Evolutionary conservation across 1,140 invertebrate species (phyloP), one percentile per base, ranked within the genome.

Genomic region (Parapsyche elsis): DNA sequence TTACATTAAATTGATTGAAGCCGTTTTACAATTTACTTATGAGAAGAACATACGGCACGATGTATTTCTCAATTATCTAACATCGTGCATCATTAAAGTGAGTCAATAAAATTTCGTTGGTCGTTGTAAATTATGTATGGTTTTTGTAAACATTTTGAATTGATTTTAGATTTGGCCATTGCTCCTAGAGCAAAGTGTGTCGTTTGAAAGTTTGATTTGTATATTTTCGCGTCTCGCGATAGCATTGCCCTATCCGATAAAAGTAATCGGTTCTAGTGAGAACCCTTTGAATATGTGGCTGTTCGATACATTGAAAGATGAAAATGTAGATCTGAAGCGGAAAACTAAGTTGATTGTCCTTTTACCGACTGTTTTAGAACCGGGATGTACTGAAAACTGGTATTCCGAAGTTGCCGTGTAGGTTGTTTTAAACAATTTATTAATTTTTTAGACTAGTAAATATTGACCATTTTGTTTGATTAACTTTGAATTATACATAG

Each of bases 91-190:
- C 9, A 64, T 16, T 26, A 44, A 46, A 14, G 73, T 75, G 26
- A 64, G 23, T 64, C n/a, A n/a, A n/a, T n/a, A n/a, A n/a, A n/a
- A 64, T 67, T 77, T 44, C 9, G 4, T 59, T 76, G 4, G 26
- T 59, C 2, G 45, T 1, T 71, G 19, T 53, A 16, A 24, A 75
- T 75, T 49, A 23, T n/a, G 4, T 53, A 49, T 53, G 10, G 21
- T 75, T 75, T 49, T 7, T 21, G 2, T 61, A 21, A 26, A 10
- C 14, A n/a, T 76, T 30, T 59, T 59, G 30, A 23, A 57, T 73
- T 77, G 7, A 59, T 74, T 82, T 38, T 19, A 83, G 81, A 10
- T 79, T 0, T 83, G 81, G 81, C 76, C 79, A 9, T 30, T 57
- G 2, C 73, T 82, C 12, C 14, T 53, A n/a, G 75, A 80, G 49